A percentile compares a stretch with the other conserved stretches of the same genome.
Evolutionary conservation across 2,797 vertebrate species (phyloP).

Genomic region (Morelia viridis): DNA sequence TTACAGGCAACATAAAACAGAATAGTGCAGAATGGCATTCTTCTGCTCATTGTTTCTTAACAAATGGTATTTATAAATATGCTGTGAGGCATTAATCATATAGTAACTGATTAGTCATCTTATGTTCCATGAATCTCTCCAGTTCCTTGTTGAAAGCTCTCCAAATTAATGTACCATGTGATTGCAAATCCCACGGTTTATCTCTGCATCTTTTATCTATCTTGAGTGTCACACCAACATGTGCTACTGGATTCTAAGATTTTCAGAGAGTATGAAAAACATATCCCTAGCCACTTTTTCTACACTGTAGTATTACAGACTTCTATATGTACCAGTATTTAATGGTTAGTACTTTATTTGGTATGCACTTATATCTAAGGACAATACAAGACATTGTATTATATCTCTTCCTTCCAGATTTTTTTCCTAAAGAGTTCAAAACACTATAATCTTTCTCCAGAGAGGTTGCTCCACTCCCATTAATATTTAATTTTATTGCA

Average conservation of each 20-base stretch:
- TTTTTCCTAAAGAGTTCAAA: not conserved
- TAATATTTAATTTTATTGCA: not conserved
- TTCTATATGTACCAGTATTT: not conserved
- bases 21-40: not conserved
- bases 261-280: not conserved
- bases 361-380: not conserved
- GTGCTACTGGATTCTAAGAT: not conserved
- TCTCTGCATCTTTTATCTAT: not conserved
- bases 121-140: not conserved
- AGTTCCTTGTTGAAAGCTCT: not conserved
- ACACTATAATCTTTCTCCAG: not conserved
- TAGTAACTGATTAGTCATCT: not conserved
- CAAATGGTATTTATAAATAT: not conserved
- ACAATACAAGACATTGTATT: not conserved
- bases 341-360: not conserved
- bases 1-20: not conserved
- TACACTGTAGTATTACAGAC: not conserved
- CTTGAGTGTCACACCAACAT: not conserved
- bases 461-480: not conserved
- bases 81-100: not conserved
- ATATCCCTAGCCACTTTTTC: not conserved
- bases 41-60: not conserved
- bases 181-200: not conserved
- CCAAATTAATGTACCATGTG: not conserved
- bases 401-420: not conserved